Percentiles rank a stretch among this genome's conserved stretches.
phyloP scores from a whole-genome alignment of 2,113 vertebrate species.

The Trachemys scripta region DNA sequence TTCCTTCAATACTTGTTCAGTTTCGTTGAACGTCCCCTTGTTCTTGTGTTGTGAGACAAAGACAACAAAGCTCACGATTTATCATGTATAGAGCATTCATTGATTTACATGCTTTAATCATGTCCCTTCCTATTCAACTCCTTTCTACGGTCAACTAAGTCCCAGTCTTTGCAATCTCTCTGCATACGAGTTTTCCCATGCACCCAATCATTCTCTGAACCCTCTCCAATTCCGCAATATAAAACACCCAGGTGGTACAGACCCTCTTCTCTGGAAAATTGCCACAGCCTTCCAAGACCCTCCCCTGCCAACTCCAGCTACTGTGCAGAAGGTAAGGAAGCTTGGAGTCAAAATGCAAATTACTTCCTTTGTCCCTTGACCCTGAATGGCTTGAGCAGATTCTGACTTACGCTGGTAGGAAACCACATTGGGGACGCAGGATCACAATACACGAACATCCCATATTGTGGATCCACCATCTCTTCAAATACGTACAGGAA shows the following conservation, averaged over 20 bases:
- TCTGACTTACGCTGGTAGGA: conserved; percentile 76
- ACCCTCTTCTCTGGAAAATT: background rate
- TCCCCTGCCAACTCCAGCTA: background rate
- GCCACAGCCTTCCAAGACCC: background rate
- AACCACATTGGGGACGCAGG: conserved; percentile 81
- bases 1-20: no score
- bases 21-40: no score
- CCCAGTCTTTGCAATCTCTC: background rate
- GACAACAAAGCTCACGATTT: background rate
- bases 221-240: background rate
- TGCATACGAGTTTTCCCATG: background rate
- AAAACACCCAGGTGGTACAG: background rate
- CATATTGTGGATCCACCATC: conserved; percentile 74
- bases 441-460: conserved; percentile 78
- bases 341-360: background rate
- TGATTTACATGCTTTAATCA: background rate
- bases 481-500: conserved; percentile 80
- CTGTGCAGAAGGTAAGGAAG: background rate
- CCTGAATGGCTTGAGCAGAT: background rate
- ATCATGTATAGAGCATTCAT: background rate
- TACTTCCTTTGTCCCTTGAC: background rate
- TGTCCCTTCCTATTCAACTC: background rate
- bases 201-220: background rate
- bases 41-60: background rate
- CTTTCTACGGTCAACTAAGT: background rate